Evolutionary conservation across 2,888 invertebrate species (phyloP).

Genomic region (Capitulum mitella): DNA sequence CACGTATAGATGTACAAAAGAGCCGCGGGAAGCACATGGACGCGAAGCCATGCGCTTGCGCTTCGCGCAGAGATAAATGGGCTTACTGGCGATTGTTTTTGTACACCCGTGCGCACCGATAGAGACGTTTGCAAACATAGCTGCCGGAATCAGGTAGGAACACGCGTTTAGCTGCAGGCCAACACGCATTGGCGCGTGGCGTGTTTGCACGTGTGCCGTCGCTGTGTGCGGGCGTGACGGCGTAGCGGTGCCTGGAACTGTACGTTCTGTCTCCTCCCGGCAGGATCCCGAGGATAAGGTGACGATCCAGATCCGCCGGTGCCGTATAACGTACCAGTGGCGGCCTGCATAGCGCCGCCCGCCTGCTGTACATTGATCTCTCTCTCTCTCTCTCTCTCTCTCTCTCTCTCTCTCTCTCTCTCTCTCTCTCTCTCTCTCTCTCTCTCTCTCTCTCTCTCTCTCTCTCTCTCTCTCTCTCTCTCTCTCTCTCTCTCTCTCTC

Average conservation of each 20-base stretch:
- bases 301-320: background rate
- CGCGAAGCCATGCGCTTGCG: too few relatives aligned
- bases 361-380: background rate
- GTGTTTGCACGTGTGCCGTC: too few relatives aligned
- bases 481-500: constrained; percentile 26
- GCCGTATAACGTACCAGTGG: background rate
- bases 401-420: constrained; percentile 21
- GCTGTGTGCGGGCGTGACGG: background rate
- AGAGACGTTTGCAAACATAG: too few relatives aligned
- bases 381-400: constrained; percentile 1
- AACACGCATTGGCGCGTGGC: too few relatives aligned
- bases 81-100: too few relatives aligned
- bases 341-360: background rate
- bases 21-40: too few relatives aligned
- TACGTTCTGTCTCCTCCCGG: background rate
- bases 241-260: background rate
- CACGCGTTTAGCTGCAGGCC: too few relatives aligned
- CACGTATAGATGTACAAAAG: too few relatives aligned
- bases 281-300: constrained; percentile 22
- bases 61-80: too few relatives aligned
- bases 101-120: too few relatives aligned
- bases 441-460: background rate
- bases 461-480: constrained; percentile 15
- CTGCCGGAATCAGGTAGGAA: too few relatives aligned
- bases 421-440: constrained; percentile 23